A percentile compares a stretch with the other conserved stretches of the same genome.
Evolutionary conservation across 2,113 vertebrate species (phyloP).

Genomic region (Pteronura brasiliensis): DNA sequence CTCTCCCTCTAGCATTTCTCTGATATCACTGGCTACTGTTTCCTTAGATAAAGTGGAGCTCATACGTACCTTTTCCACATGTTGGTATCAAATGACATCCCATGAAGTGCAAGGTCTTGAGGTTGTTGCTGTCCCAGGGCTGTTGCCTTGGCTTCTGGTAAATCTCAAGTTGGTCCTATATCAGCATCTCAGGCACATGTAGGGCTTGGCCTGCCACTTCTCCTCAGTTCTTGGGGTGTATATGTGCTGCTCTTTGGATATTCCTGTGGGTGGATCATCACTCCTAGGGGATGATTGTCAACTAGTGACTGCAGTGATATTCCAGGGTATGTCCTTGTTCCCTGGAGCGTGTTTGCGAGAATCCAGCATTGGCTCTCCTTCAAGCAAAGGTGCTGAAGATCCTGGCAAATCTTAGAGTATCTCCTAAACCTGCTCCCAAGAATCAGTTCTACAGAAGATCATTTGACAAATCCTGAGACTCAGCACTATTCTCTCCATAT

Average conservation of each 20-base stretch:
- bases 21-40: neutral
- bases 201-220: neutral
- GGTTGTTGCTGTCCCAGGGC: neutral
- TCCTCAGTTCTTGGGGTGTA: neutral
- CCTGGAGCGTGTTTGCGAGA: neutral
- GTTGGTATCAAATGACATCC: neutral
- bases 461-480: neutral
- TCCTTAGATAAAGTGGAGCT: neutral
- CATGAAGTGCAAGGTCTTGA: neutral
- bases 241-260: neutral
- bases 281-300: neutral
- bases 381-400: neutral
- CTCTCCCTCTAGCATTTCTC: neutral
- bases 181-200: neutral
- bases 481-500: neutral
- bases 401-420: neutral
- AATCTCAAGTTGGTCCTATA: neutral
- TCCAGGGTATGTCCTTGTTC: neutral
- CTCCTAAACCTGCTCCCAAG: neutral
- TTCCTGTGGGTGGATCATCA: neutral
- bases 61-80: neutral
- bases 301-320: neutral
- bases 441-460: neutral
- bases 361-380: neutral
- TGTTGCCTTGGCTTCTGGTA: neutral